Evolutionary conservation across 2,797 vertebrate genomes (phyloP).

Genomic region (Mormyrus hasselquistii): DNA sequence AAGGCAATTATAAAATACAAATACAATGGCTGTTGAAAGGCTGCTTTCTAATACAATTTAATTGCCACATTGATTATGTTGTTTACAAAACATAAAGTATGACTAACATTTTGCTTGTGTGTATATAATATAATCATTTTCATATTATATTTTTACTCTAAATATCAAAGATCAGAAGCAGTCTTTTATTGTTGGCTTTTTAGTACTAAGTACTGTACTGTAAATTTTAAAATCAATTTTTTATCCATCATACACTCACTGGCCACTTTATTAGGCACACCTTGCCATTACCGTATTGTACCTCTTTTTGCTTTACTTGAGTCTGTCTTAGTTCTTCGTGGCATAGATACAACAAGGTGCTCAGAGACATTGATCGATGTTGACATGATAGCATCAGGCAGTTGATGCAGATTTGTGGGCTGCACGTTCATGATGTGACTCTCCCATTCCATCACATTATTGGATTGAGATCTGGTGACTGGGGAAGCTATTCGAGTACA

Average conservation of each 20-base stretch:
- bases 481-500: not conserved
- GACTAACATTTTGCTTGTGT: not conserved
- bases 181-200: not conserved
- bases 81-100: not conserved
- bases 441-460: not conserved
- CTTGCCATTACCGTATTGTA: not conserved
- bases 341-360: not conserved
- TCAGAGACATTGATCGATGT: not conserved
- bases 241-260: not conserved
- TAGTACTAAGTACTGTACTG: not conserved
- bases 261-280: not conserved
- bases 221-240: not conserved
- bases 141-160: not conserved
- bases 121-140: not conserved
- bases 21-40: not conserved
- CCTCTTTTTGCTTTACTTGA: not conserved
- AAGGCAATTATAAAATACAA: not conserved
- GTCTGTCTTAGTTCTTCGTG: not conserved
- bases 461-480: not conserved
- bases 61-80: not conserved
- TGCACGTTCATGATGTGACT: not conserved
- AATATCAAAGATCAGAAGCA: not conserved
- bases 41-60: not conserved
- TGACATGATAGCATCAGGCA: not conserved
- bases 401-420: not conserved